Evolutionary conservation across 2,113 vertebrate genomes (phyloP).

Genomic region (Antechinus flavipes): DNA sequence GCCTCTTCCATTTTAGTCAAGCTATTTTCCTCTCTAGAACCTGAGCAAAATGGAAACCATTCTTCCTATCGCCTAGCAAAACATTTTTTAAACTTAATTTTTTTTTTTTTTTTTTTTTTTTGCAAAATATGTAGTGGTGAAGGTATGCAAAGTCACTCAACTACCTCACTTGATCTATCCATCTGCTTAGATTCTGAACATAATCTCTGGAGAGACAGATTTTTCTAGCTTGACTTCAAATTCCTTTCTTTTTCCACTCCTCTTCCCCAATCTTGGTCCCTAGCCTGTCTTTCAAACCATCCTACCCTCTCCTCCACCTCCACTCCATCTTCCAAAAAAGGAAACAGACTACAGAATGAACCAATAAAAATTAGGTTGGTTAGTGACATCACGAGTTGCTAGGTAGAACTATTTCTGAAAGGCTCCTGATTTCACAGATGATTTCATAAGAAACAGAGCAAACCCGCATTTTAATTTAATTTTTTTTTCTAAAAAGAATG

Average conservation of each 20-base stretch:
- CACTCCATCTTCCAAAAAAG: background rate
- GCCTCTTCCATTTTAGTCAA: background rate
- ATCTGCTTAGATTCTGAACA: background rate
- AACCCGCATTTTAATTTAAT: background rate
- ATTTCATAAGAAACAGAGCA: background rate
- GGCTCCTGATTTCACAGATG: background rate
- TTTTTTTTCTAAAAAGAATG: background rate
- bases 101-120: background rate
- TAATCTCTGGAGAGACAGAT: constrained; percentile 36
- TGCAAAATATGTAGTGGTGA: background rate
- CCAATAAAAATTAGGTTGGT: constrained; percentile 58
- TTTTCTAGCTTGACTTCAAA: constrained; percentile 25
- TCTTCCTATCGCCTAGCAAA: background rate
- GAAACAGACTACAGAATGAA: constrained; percentile 28
- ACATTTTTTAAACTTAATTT: background rate
- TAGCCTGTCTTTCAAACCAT: constrained; percentile 16
- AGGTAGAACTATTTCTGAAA: constrained; percentile 65
- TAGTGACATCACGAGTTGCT: constrained; percentile 48
- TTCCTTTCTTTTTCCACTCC: constrained; percentile 59
- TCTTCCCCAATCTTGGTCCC: background rate
- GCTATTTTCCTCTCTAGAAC: background rate
- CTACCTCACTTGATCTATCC: background rate
- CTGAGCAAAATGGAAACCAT: background rate
- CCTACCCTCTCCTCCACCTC: constrained; percentile 57
- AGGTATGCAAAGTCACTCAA: background rate